Conservation (phyloP, 2,113 vertebrate species). For the Corythornis vintsioides region DNA sequence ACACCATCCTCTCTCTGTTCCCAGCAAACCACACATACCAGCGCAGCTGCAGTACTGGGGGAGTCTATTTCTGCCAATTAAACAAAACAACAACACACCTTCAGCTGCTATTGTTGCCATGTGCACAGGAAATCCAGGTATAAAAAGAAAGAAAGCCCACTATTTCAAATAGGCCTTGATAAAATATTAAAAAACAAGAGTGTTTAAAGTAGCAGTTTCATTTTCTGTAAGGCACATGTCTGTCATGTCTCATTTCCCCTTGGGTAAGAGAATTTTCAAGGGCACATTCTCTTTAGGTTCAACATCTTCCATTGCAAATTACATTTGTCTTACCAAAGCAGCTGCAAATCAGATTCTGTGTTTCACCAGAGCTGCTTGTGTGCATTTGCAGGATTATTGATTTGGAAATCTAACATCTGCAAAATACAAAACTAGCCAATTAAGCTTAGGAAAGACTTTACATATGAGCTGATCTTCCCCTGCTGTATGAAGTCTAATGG, state of each 20-base stretch:
- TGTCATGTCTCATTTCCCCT: constrained; percentile 25
- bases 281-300: constrained; percentile 19
- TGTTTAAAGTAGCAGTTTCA: background rate
- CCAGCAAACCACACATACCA: constrained; percentile 57
- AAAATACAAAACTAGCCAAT: constrained; percentile 36
- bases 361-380: constrained; percentile 31
- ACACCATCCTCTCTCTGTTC: constrained; percentile 43
- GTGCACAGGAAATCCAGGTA: background rate
- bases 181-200: background rate
- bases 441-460: constrained; percentile 24
- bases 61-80: constrained; percentile 27
- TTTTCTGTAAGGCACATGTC: background rate
- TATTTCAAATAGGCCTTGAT: background rate
- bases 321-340: constrained; percentile 42
- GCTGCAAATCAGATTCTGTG: constrained; percentile 46
- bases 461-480: constrained; percentile 22
- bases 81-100: background rate
- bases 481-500: background rate
- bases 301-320: constrained; percentile 36
- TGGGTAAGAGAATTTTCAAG: constrained; percentile 44
- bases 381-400: constrained; percentile 17
- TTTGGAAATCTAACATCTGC: constrained; percentile 52
- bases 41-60: constrained; percentile 17
- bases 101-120: background rate
- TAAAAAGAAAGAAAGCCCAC: background rate